These are phyloP conservation scores for Ormyrus nitidulus DNA, from an alignment of 2,888 invertebrate species.

Conservation along the genomic window DNA sequence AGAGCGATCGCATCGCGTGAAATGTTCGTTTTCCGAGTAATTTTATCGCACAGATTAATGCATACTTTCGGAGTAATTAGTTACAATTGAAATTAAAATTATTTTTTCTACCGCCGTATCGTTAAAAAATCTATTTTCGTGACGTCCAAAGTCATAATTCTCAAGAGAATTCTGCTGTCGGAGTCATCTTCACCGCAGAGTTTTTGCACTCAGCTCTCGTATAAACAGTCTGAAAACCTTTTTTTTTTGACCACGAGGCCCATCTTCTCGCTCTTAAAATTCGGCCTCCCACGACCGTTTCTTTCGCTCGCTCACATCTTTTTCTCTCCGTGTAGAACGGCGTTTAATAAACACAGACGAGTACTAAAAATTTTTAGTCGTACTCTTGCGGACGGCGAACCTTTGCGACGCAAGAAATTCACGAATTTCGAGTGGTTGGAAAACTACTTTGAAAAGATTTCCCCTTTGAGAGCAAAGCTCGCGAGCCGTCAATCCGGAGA, in stretches of 20 bases:
- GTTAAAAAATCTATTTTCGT: neutral
- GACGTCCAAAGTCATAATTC: slow-evolving; percentile 1
- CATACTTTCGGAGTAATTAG: neutral
- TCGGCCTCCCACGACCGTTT: slow-evolving; percentile 32
- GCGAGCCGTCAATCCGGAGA: slow-evolving; percentile 47
- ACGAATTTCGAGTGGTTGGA: slow-evolving; percentile 39
- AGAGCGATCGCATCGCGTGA: neutral
- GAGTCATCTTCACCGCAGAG: neutral
- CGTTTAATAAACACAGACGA: slow-evolving; percentile 27
- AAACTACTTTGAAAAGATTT: slow-evolving; percentile 41
- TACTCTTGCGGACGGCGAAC: neutral
- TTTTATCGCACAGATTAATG: neutral
- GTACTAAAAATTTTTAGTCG: neutral
- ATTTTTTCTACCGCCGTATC: neutral
- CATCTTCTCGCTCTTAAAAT: slow-evolving; percentile 12
- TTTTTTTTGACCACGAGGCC: neutral
- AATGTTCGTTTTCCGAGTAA: neutral
- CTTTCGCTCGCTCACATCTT: neutral
- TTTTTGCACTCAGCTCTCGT: slow-evolving; percentile 39
- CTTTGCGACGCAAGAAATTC: slow-evolving; percentile 1
- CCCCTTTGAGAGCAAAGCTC: slow-evolving; percentile 6
- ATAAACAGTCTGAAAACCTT: slow-evolving; percentile 30
- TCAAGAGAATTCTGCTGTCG: neutral
- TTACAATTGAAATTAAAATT: too few species aligned
- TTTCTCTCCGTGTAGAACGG: neutral